Percentiles rank a stretch among this genome's conserved stretches.
Evolutionary conservation across 2,113 vertebrate genomes (phyloP).

Genomic region (Sapajus apella): DNA sequence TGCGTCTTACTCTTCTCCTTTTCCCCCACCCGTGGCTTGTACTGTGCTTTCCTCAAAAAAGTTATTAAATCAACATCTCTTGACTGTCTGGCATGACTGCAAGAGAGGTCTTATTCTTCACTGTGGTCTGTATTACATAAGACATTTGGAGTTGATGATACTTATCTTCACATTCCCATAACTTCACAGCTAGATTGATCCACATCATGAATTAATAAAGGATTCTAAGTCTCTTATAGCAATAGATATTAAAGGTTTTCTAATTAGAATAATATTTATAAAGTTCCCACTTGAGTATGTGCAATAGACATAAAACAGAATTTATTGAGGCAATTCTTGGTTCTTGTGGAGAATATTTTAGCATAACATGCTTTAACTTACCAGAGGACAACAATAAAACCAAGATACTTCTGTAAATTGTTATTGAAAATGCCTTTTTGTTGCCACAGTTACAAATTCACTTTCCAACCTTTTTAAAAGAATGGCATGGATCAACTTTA

Average conservation of each 20-base stretch:
- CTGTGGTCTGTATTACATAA: neutral
- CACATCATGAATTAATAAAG: constrained; percentile 45
- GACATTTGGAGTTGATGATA: neutral
- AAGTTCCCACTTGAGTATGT: neutral
- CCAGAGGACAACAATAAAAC: neutral
- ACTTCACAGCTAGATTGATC: neutral
- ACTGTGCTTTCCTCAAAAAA: neutral
- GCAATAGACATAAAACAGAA: neutral
- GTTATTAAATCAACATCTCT: neutral
- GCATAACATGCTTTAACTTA: neutral
- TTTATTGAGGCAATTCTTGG: neutral
- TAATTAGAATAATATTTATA: constrained; percentile 32
- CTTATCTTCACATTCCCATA: neutral
- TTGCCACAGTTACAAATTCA: neutral
- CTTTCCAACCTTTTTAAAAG: neutral
- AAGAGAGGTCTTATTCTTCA: neutral
- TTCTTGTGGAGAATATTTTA: neutral
- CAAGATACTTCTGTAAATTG: neutral
- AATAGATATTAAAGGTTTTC: neutral
- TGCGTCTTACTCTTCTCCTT: neutral
- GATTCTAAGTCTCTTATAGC: neutral
- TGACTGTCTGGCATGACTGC: neutral
- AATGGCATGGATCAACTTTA: neutral
- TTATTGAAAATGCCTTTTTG: neutral
- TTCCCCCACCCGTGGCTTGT: neutral